Evolutionary conservation across 2,113 vertebrate species (phyloP).

Genomic region (Athene cunicularia): DNA sequence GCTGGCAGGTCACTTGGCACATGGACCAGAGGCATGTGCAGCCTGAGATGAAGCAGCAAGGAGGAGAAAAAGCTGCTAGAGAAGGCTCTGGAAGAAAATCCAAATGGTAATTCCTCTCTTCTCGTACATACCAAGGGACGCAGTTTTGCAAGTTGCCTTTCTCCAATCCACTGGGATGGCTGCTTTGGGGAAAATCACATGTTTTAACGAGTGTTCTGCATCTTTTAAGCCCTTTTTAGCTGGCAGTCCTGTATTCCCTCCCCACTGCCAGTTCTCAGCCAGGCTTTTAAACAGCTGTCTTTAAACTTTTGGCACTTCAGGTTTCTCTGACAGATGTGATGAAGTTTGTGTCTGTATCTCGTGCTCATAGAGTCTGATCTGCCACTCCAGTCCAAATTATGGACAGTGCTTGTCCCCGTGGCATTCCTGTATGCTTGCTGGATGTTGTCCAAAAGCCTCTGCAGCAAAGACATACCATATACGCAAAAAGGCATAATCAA

Average conservation of each 20-base stretch:
- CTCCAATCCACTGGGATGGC: background rate
- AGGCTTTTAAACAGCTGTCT: slow-evolving; percentile 17
- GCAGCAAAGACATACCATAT: background rate
- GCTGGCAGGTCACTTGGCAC: background rate
- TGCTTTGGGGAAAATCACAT: background rate
- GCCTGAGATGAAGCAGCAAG: background rate
- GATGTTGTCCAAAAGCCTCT: background rate
- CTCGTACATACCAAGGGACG: background rate
- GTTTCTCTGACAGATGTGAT: background rate
- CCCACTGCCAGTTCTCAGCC: background rate
- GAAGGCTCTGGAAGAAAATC: background rate
- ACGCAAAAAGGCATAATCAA: background rate
- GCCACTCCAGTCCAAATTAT: background rate
- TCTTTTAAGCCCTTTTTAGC: background rate
- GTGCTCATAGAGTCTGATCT: background rate
- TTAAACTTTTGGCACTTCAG: background rate
- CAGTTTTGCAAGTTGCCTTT: background rate
- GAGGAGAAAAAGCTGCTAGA: background rate
- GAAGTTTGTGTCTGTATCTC: background rate
- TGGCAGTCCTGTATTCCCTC: background rate
- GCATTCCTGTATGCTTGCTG: background rate
- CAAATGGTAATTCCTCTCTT: background rate
- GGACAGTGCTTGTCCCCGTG: background rate
- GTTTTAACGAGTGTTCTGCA: background rate
- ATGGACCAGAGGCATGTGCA: background rate